These are phyloP conservation scores for Entosphenus tridentatus DNA, from an alignment of 2,113 vertebrate genomes.

Conservation along the genomic window DNA sequence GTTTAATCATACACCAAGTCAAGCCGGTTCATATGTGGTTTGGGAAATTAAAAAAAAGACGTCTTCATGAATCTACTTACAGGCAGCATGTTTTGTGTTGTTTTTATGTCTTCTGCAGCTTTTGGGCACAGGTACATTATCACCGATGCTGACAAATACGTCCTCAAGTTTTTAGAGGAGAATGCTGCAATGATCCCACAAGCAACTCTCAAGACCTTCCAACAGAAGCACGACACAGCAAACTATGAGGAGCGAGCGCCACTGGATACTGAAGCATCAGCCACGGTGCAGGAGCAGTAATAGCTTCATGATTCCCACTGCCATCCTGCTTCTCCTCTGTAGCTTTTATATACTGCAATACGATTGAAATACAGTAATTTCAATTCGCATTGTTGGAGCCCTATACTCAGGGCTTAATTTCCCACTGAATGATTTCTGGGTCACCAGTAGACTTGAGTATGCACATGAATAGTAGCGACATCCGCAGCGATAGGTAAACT, in stretches of 20 bases:
- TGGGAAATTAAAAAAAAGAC: neutral
- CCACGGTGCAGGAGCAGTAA: too few relatives aligned
- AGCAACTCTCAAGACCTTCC: conserved; percentile 32
- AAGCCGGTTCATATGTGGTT: neutral
- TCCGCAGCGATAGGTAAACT: too few relatives aligned
- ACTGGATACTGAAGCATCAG: neutral
- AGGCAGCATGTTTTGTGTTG: conserved; percentile 6
- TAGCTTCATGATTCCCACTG: too few relatives aligned
- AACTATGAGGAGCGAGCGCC: neutral
- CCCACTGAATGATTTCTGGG: too few relatives aligned
- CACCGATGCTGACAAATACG: conserved; percentile 38
- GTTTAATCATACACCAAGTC: neutral
- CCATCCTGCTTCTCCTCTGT: too few relatives aligned
- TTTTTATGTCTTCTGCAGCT: conserved; percentile 23
- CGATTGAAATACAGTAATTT: too few relatives aligned
- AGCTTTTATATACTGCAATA: too few relatives aligned
- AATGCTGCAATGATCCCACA: conserved; percentile 28
- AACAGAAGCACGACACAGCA: conserved; percentile 13
- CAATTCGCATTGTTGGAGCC: too few relatives aligned
- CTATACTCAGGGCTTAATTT: too few relatives aligned
- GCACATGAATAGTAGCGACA: too few relatives aligned
- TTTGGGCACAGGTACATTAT: conserved; percentile 54
- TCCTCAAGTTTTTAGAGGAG: conserved; percentile 48
- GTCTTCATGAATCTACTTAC: neutral
- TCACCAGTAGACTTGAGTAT: too few relatives aligned